A percentile compares a stretch with the other conserved stretches of the same genome.
phyloP scores from a whole-genome alignment of 2,797 vertebrate species.

The Bucorvus abyssinicus region DNA sequence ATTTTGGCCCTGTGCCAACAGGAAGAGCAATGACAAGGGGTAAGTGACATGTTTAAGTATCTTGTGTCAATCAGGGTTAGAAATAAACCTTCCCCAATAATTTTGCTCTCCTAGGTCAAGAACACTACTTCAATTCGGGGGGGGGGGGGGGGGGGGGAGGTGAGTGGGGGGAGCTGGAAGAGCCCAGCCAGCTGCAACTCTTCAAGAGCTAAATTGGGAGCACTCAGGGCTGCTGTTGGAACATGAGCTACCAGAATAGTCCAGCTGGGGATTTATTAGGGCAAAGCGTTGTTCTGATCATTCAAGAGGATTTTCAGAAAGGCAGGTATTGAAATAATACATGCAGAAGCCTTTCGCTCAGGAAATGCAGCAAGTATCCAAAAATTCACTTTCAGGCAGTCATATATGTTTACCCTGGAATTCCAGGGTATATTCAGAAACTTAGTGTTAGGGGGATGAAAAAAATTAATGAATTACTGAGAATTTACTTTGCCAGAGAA shows the following conservation, averaged over 20 bases:
- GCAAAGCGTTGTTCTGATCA: not conserved
- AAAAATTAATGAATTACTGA: not conserved
- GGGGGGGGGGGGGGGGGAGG: no score
- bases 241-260: not conserved
- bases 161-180: not conserved
- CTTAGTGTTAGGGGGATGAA: not conserved
- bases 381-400: not conserved
- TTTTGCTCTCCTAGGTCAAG: not conserved
- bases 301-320: not conserved
- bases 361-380: not conserved
- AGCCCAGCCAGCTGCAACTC: constrained; percentile 34
- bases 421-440: not conserved
- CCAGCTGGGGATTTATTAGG: constrained; percentile 9
- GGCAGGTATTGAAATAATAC: not conserved
- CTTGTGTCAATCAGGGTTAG: not conserved
- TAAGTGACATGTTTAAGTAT: not conserved
- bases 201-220: constrained; percentile 15
- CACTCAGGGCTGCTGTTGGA: not conserved
- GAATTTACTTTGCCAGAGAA: not conserved
- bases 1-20: not conserved
- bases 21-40: not conserved
- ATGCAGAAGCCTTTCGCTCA: not conserved
- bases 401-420: not conserved
- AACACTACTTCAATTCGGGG: not conserved
- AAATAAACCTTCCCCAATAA: not conserved